Evolutionary conservation across 2,888 invertebrate species (phyloP), one percentile per base, ranked within the genome.

Genomic region (Eueremaeus valkanovi): DNA sequence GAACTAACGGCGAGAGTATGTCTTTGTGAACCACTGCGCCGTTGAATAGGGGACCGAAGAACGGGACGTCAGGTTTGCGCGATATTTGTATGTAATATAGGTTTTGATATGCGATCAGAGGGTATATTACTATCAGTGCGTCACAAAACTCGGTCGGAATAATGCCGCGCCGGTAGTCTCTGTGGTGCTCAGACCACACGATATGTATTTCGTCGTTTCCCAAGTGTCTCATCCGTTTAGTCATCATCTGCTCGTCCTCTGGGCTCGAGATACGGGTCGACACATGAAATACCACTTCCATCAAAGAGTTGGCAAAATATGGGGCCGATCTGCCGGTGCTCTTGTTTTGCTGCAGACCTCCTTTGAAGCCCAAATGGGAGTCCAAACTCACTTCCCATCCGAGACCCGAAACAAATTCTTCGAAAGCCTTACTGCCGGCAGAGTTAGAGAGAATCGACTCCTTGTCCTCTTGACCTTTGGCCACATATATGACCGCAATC

Each of bases 91-190:
- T 76, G 21, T 75, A 68, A 76, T 58, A 73, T 70, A 75, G 75
- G 40, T 55, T 75, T 40, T 73, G 66, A 61, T 73, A 75, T 24
- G 73, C 92, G 73, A 82, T 81, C 81, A 97, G 86, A 2, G 98
- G 97, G 86, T 99, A 98, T 81, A 99, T 92, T 66, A 91, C 92
- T 82, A 99, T 94, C 77, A 99, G 88, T 78, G 99, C 94, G 86
- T 99, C 99, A 84, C 97, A 98, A 87, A 99, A 99, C 86, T 99
- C 97, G 16, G 99, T 99, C 74, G 98, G 96, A 82, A 99, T 90
- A 81, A 97, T 96, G 82, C 95, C 95, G 75, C 97, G 89, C 76
- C 95, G 88, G 86, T 99, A 99, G 82, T 96, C 94, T 78, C 96
- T 88, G 84, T 88, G 89, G 85, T 99, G 96, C 83, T 99, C 99